These are phyloP conservation scores for Oreochromis grahami DNA, from an alignment of 2,797 vertebrate genomes.

Conservation along the genomic window DNA sequence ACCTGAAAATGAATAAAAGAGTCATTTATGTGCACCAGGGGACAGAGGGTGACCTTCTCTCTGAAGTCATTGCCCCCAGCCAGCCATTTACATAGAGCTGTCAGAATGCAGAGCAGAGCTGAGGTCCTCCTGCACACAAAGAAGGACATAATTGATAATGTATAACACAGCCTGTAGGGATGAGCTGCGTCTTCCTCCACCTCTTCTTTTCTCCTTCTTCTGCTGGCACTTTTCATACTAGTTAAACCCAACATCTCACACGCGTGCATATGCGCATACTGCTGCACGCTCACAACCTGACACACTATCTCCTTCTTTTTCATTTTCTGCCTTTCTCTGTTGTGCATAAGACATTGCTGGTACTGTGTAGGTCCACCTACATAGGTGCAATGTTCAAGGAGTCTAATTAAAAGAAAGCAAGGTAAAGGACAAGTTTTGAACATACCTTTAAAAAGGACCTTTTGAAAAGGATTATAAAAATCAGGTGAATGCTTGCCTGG, in stretches of 20 bases:
- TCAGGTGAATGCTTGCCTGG: conserved; percentile 38
- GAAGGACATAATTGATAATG: conserved; percentile 73
- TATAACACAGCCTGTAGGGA: conserved; percentile 67
- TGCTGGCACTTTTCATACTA: conserved; percentile 49
- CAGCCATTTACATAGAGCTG: conserved; percentile 82
- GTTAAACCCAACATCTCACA: conserved; percentile 24
- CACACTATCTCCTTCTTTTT: not conserved
- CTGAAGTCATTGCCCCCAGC: conserved; percentile 79
- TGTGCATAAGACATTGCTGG: not conserved
- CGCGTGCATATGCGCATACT: not conserved
- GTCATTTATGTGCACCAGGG: conserved; percentile 73
- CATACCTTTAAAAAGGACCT: conserved; percentile 33
- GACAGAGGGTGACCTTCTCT: conserved; percentile 81
- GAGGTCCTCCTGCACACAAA: conserved; percentile 52
- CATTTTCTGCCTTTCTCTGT: not conserved
- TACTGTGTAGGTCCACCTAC: conserved; percentile 5
- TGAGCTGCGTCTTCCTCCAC: conserved; percentile 25
- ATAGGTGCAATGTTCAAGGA: conserved; percentile 28
- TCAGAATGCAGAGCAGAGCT: conserved; percentile 54
- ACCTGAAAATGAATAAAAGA: conserved; percentile 78
- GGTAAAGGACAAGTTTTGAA: conserved; percentile 48
- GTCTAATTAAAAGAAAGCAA: conserved; percentile 48
- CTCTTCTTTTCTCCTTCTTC: conserved; percentile 15
- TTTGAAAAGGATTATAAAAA: conserved; percentile 49
- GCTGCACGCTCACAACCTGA: not conserved